phyloP scores from a whole-genome alignment of 2,888 invertebrate genomes.

The Lasius fuliginosus region DNA sequence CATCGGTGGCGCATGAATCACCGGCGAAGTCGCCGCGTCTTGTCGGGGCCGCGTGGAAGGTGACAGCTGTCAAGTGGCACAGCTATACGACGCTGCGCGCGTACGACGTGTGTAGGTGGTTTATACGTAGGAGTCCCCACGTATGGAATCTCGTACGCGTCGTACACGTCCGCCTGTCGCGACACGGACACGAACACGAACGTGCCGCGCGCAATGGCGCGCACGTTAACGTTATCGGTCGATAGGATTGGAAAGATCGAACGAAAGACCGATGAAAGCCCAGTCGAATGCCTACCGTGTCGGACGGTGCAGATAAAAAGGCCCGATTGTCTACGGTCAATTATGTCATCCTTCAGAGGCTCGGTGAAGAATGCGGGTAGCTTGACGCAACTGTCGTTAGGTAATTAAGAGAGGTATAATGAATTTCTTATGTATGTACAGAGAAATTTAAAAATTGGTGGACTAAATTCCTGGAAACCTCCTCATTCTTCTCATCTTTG shows the following conservation, averaged over 20 bases:
- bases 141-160: conserved; percentile 52
- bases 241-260: conserved; percentile 34
- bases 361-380: conserved; percentile 13
- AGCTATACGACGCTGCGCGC: conserved; percentile 70
- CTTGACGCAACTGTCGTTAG: conserved; percentile 6
- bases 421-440: not conserved
- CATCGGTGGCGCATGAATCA: conserved; percentile 84
- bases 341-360: conserved; percentile 34
- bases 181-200: conserved; percentile 34
- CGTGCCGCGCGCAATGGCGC: conserved; percentile 48
- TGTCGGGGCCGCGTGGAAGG: conserved; percentile 82
- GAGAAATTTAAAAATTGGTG: not conserved
- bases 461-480: not conserved
- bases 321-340: conserved; percentile 47
- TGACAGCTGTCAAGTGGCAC: conserved; percentile 85
- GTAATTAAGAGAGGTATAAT: not conserved
- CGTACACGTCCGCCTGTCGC: conserved; percentile 55
- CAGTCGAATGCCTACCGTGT: conserved; percentile 16
- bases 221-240: conserved; percentile 38
- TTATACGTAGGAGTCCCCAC: conserved; percentile 65
- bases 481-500: not conserved
- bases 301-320: conserved; percentile 19
- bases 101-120: conserved; percentile 74
- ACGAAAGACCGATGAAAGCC: conserved; percentile 41
- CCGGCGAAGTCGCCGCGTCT: conserved; percentile 79